phyloP scores from a whole-genome alignment of 2,113 vertebrate species.

The Athene noctua region DNA sequence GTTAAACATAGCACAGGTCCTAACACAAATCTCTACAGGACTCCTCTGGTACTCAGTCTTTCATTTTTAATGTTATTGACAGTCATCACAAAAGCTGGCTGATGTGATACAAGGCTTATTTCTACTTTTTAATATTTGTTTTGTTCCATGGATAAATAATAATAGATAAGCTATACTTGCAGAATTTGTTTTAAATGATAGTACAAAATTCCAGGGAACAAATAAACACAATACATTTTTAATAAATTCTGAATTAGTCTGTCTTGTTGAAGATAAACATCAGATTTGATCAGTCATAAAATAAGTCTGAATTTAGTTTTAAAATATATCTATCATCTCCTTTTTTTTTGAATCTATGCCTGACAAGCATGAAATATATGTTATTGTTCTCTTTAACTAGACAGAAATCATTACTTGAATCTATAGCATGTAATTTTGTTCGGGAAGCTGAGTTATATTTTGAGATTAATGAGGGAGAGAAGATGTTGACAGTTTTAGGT shows the following conservation, averaged over 20 bases:
- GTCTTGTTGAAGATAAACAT: not conserved
- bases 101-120: not conserved
- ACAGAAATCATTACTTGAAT: slow-evolving; percentile 48
- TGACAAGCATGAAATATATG: slow-evolving; percentile 12
- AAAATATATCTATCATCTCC: not conserved
- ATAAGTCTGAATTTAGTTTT: not conserved
- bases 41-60: fast-evolving
- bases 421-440: slow-evolving; percentile 13
- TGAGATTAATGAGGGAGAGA: slow-evolving; percentile 37
- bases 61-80: not conserved
- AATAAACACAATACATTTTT: not conserved
- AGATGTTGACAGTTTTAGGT: slow-evolving; percentile 32
- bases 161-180: not conserved
- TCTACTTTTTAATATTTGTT: not conserved
- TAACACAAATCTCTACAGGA: not conserved
- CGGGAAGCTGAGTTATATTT: slow-evolving; percentile 25
- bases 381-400: slow-evolving; percentile 35
- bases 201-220: not conserved
- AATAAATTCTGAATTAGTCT: not conserved
- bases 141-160: not conserved
- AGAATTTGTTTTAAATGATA: not conserved
- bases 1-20: not conserved
- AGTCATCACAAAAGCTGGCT: not conserved
- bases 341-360: not conserved
- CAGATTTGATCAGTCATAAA: not conserved